phyloP scores from a whole-genome alignment of 1,140 invertebrate genomes.

The Grapholita molesta region DNA sequence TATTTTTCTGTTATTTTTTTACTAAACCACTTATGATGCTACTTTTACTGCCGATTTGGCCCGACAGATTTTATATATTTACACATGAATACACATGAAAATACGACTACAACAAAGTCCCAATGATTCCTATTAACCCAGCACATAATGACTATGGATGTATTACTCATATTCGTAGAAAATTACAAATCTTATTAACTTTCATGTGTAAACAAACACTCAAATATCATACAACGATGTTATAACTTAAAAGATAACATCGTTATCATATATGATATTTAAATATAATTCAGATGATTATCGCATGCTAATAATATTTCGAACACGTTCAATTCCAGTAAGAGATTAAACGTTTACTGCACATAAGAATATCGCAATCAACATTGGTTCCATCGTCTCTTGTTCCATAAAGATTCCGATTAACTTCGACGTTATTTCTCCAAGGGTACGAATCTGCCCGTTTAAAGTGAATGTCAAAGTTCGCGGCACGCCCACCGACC shows the following conservation, averaged over 20 bases:
- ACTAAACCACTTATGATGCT: too few relatives aligned
- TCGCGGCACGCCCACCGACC: slow-evolving; percentile 53
- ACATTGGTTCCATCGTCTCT: not conserved
- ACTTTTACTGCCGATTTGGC: too few relatives aligned
- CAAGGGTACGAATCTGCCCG: not conserved
- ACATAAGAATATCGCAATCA: not conserved
- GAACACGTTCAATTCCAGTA: not conserved
- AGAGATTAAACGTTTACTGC: not conserved
- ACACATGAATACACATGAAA: too few relatives aligned
- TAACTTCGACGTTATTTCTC: not conserved
- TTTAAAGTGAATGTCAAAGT: slow-evolving; percentile 53
- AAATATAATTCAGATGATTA: not conserved
- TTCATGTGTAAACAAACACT: not conserved
- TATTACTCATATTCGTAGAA: too few relatives aligned
- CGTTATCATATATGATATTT: too few relatives aligned
- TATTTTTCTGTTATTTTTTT: too few relatives aligned
- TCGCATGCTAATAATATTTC: not conserved
- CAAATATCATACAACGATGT: not conserved
- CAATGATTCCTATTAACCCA: too few relatives aligned
- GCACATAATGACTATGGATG: too few relatives aligned
- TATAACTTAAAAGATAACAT: too few relatives aligned
- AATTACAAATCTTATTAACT: not conserved
- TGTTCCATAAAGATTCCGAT: not conserved
- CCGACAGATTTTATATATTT: too few relatives aligned
- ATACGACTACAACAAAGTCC: too few relatives aligned